These are phyloP conservation scores for Enoplosus armatus DNA, from an alignment of 2,797 vertebrate genomes.

Conservation along the genomic window DNA sequence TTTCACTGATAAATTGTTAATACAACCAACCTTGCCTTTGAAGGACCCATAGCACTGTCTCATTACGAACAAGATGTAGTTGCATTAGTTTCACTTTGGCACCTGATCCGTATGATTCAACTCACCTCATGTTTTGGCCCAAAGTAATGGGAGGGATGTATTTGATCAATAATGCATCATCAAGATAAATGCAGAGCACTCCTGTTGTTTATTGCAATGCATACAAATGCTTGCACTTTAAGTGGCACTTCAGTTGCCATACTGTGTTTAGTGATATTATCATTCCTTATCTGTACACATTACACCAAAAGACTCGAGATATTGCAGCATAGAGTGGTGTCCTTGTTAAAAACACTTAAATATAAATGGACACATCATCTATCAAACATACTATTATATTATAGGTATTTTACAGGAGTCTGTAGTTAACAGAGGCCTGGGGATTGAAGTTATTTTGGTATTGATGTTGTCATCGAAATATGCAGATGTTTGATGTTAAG, in stretches of 20 bases:
- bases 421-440: not conserved
- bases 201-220: slow-evolving; percentile 39
- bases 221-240: slow-evolving; percentile 38
- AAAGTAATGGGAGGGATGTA: slow-evolving; percentile 51
- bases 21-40: slow-evolving; percentile 50
- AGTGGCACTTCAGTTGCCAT: slow-evolving; percentile 28
- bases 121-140: slow-evolving; percentile 58
- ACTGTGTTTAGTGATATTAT: slow-evolving; percentile 8
- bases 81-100: slow-evolving; percentile 65
- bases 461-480: not conserved
- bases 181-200: slow-evolving; percentile 47
- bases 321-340: not conserved
- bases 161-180: slow-evolving; percentile 67
- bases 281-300: slow-evolving; percentile 7
- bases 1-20: slow-evolving; percentile 64
- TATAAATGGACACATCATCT: not conserved
- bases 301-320: not conserved
- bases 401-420: not conserved
- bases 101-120: slow-evolving; percentile 41
- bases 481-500: not conserved
- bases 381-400: not conserved
- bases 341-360: not conserved
- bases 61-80: slow-evolving; percentile 62
- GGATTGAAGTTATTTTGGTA: not conserved
- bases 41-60: slow-evolving; percentile 46